Evolutionary conservation across 2,888 invertebrate genomes (phyloP), one percentile per base, ranked within the genome.

Genomic region (Yponomeuta sedellus): DNA sequence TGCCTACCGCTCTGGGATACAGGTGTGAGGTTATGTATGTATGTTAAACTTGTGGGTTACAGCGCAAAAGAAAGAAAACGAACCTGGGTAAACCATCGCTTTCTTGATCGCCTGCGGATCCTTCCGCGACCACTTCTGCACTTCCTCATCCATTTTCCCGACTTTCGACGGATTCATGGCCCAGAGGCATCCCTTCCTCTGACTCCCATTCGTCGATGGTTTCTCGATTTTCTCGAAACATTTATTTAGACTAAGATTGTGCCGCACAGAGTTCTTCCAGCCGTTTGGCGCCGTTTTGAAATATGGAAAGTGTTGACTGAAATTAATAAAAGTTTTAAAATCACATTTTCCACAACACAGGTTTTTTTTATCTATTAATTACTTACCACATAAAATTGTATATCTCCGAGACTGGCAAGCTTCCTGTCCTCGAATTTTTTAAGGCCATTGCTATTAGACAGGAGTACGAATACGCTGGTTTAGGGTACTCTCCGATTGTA

Each of bases 171-270:
- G 98, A 89, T 98, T 98, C 94, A 99, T 96, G 11, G 98, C 98
- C 99, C 99, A 99, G 73, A 99, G 92, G 77, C 98, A 99, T 20
- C 96, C 94, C 85, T 96, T 96, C 71, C 97, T 92, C 85, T 97
- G 96, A 75, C 95, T 94, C 39, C 96, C 96, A 82, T 96, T 97
- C 62, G 96, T 95, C 0, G 96, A 95, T 0, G 98, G 98, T 75
- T 98, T 97, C 79, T 99, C 98, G 70, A 99, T 98, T 86, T 99
- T 99, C 79, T 98, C 98, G 85, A 99, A 99, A 89, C 99, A 99
- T 88, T 99, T 99, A 90, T 99, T 99, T 74, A 99, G 87, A 72
- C 98, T 98, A 73, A 99, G 92, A 91, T 99, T 99, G 83, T 99
- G 99, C 72, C 99, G 93, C 0, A 99, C 99, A 4, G 99, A 99